Evolutionary conservation across 2,888 invertebrate species (phyloP).

Genomic region (Coremacera marginata): DNA sequence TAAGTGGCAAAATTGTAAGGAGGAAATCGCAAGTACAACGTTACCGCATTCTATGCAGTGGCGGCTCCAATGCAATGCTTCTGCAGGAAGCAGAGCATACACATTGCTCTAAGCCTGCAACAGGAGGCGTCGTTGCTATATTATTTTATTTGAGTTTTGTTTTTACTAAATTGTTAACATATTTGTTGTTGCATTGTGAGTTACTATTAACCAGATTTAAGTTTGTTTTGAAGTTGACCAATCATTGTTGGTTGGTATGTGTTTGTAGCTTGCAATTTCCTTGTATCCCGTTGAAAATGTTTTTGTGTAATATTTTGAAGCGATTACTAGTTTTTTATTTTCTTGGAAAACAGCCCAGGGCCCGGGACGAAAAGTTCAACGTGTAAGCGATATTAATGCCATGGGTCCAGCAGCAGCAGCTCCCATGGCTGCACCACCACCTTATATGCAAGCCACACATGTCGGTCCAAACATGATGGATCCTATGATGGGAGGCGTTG

Average conservation of each 20-base stretch:
- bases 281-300: conserved; percentile 36
- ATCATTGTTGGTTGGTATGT: conserved; percentile 37
- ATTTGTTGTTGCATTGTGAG: neutral
- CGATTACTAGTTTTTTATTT: conserved; percentile 26
- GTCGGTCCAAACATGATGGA: conserved; percentile 54
- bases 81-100: neutral
- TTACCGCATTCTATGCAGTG: neutral
- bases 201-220: conserved; percentile 1
- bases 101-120: neutral
- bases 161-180: neutral
- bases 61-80: conserved; percentile 6
- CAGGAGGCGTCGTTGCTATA: neutral
- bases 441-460: conserved; percentile 57
- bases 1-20: conserved; percentile 68
- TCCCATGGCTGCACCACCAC: conserved; percentile 60
- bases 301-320: conserved; percentile 30
- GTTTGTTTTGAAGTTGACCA: conserved; percentile 2
- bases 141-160: conserved; percentile 10
- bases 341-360: conserved; percentile 57
- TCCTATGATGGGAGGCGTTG: conserved; percentile 53
- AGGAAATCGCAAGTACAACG: conserved; percentile 62
- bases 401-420: conserved; percentile 72
- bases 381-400: conserved; percentile 78
- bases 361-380: conserved; percentile 69
- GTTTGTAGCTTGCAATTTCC: conserved; percentile 60